Evolutionary conservation across 2,888 invertebrate species (phyloP).

Genomic region (Exephanes ischioxanthus): DNA sequence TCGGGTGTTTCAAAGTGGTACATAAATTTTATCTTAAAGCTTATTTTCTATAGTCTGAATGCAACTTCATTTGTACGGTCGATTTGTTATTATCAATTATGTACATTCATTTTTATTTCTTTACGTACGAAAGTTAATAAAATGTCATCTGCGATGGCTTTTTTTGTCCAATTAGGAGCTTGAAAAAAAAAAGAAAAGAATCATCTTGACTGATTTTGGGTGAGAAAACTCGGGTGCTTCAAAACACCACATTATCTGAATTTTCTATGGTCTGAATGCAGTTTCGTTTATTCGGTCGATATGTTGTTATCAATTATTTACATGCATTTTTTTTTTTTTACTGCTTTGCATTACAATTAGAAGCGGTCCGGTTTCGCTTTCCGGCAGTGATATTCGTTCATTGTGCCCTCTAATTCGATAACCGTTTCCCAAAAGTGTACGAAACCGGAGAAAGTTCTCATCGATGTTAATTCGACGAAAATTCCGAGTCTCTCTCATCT

Average conservation of each 20-base stretch:
- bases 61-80: no score
- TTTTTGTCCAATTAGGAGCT: neutral
- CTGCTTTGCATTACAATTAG: no score
- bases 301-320: no score
- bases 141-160: neutral
- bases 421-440: neutral
- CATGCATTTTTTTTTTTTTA: neutral
- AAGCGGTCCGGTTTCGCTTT: no score
- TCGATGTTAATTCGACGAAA: conserved; percentile 20
- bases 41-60: no score
- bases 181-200: neutral
- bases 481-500: conserved; percentile 6
- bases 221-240: neutral
- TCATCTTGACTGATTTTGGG: neutral
- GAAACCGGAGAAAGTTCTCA: neutral
- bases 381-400: neutral
- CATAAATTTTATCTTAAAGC: neutral
- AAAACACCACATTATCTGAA: neutral
- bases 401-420: neutral
- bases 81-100: no score
- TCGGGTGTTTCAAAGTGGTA: neutral
- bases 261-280: no score
- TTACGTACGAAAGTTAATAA: neutral
- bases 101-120: no score
- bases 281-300: no score